phyloP scores from a whole-genome alignment of 2,888 invertebrate species.

The Tetragonula carbonaria region DNA sequence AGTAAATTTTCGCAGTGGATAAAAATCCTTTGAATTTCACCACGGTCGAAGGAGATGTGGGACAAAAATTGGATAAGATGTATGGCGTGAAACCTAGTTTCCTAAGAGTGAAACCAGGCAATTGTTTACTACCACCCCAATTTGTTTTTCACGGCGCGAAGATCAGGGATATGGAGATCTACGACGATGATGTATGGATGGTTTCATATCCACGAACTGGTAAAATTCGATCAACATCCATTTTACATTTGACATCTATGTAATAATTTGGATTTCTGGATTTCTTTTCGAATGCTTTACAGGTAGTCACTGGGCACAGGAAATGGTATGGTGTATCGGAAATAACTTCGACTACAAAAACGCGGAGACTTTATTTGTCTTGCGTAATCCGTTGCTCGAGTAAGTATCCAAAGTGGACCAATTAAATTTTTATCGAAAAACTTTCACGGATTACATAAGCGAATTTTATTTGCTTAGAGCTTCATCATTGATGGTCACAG shows the following conservation, averaged over 20 bases:
- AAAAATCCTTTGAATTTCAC: conserved; percentile 84
- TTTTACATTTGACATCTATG: not conserved
- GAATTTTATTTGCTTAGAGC: conserved; percentile 66
- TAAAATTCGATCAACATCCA: conserved; percentile 76
- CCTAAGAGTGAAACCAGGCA: conserved; percentile 90
- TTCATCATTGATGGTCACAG: conserved; percentile 78
- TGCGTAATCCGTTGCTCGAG: conserved; percentile 85
- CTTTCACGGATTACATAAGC: not conserved
- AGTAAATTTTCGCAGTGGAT: conserved; percentile 50
- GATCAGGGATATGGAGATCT: conserved; percentile 89
- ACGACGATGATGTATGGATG: conserved; percentile 93
- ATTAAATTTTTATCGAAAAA: not conserved
- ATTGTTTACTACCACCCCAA: conserved; percentile 89
- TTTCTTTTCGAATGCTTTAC: conserved; percentile 12
- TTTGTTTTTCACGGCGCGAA: conserved; percentile 89
- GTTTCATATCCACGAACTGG: conserved; percentile 96
- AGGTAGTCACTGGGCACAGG: conserved; percentile 97
- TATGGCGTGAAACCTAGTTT: conserved; percentile 89
- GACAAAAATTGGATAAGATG: conserved; percentile 87
- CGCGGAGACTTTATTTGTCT: conserved; percentile 87
- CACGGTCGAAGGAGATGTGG: conserved; percentile 87
- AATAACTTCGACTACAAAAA: conserved; percentile 91
- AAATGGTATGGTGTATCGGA: conserved; percentile 96
- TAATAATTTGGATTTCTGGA: not conserved
- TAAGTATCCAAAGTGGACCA: conserved; percentile 61